Conservation (phyloP, 2,113 vertebrate species). For the Sander lucioperca region DNA sequence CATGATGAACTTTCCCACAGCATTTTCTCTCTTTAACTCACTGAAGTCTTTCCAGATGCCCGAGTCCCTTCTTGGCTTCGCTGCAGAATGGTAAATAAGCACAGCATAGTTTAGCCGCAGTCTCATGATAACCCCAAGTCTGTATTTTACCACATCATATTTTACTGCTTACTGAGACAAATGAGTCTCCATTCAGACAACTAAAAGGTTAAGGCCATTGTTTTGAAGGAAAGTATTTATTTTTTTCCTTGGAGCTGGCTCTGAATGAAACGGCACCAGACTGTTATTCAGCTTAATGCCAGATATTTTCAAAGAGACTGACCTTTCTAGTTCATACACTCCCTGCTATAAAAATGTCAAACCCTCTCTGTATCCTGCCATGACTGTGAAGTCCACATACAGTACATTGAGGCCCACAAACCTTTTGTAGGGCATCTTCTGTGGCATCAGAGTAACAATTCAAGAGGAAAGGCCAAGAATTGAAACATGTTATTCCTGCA, state of each 20-base stretch:
- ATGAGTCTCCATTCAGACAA: slow-evolving; percentile 56
- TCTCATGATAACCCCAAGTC: slow-evolving; percentile 62
- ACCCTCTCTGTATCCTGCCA: slow-evolving; percentile 48
- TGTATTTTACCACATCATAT: slow-evolving; percentile 55
- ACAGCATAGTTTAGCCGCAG: slow-evolving; percentile 54
- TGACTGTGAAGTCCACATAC: slow-evolving; percentile 32
- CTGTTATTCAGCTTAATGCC: slow-evolving; percentile 58
- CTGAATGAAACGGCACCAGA: slow-evolving; percentile 57
- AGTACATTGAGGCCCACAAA: slow-evolving; percentile 6
- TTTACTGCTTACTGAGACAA: slow-evolving; percentile 38
- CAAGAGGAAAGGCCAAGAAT: slow-evolving; percentile 39
- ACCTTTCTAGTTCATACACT: slow-evolving; percentile 74
- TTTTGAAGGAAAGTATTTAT: slow-evolving; percentile 55
- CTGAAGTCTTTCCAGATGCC: slow-evolving; percentile 68
- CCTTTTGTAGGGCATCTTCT: slow-evolving; percentile 49
- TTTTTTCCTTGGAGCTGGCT: slow-evolving; percentile 22
- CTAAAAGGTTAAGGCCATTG: slow-evolving; percentile 70
- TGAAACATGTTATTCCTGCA: slow-evolving; percentile 40
- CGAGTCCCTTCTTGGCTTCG: slow-evolving; percentile 31
- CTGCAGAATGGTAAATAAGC: slow-evolving; percentile 70
- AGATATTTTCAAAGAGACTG: slow-evolving; percentile 62
- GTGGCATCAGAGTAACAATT: slow-evolving; percentile 48
- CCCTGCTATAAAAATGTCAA: slow-evolving; percentile 73
- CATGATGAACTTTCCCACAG: slow-evolving; percentile 86
- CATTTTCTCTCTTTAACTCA: slow-evolving; percentile 65